Percentiles rank a stretch among this genome's conserved stretches.
These are phyloP conservation scores for Drosophila truncata DNA, from an alignment of 1,140 invertebrate species.

Conservation along the genomic window DNA sequence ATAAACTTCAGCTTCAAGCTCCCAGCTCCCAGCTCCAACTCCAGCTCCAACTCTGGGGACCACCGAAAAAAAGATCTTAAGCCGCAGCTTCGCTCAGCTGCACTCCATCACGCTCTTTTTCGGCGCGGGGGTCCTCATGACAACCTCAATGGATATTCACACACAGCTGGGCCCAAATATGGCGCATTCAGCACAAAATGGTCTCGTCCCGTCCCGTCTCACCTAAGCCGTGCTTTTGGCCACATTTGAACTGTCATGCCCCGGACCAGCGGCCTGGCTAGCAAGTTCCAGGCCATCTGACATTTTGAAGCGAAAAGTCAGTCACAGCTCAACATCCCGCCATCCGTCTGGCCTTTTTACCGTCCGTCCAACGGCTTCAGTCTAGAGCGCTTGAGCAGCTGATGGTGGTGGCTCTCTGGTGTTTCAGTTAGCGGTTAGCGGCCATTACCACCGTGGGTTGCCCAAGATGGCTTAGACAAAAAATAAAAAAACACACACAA, in stretches of 20 bases:
- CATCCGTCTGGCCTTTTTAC: constrained; percentile 18
- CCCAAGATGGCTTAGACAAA: constrained; percentile 44
- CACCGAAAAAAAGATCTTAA: constrained; percentile 35
- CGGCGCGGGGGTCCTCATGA: constrained; percentile 50
- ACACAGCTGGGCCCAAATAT: constrained; percentile 67
- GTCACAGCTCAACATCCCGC: constrained; percentile 60
- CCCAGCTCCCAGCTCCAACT: constrained; percentile 17
- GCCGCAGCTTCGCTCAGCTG: constrained; percentile 50
- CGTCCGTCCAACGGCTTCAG: constrained; percentile 46
- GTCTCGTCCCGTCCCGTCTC: constrained; percentile 46
- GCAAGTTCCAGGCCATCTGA: constrained; percentile 66
- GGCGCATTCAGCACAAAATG: constrained; percentile 70
- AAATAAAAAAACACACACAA: background rate
- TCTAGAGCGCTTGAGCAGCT: constrained; percentile 62
- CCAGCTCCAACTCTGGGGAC: constrained; percentile 7
- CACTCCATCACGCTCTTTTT: constrained; percentile 72
- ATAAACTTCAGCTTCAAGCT: constrained; percentile 52
- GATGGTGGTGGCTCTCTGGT: constrained; percentile 32
- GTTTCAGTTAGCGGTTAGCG: constrained; percentile 41
- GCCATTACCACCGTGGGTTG: constrained; percentile 50
- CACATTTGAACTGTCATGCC: constrained; percentile 80
- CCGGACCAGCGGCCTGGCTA: constrained; percentile 21
- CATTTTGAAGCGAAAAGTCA: constrained; percentile 81
- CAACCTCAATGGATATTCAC: constrained; percentile 75
- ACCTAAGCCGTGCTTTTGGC: constrained; percentile 28